Evolutionary conservation across 2,888 invertebrate genomes (phyloP).

Genomic region (Leucophenga montana): DNA sequence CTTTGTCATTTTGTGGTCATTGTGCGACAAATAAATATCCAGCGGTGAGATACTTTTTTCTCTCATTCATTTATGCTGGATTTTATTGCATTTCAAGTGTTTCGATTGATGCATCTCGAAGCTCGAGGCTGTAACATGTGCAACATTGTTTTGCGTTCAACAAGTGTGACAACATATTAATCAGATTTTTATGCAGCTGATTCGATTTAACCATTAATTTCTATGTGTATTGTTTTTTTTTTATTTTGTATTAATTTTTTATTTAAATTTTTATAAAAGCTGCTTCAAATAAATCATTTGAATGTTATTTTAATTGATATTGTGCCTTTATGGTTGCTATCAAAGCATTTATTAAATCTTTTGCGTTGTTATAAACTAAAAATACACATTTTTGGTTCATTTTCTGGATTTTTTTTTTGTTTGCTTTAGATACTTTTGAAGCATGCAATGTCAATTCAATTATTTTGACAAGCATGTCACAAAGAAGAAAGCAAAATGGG

Average conservation of each 20-base stretch:
- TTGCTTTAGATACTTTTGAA: too few relatives aligned
- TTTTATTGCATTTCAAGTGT: neutral
- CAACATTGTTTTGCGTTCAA: conserved; percentile 7
- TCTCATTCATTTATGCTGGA: conserved; percentile 15
- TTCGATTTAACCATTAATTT: conserved; percentile 63
- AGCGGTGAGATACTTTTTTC: conserved; percentile 40
- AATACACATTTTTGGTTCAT: too few relatives aligned
- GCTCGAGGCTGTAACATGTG: neutral
- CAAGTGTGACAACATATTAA: neutral
- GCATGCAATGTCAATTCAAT: conserved; percentile 39
- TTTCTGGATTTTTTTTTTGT: too few relatives aligned
- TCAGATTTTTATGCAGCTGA: neutral
- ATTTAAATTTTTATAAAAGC: conserved; percentile 20
- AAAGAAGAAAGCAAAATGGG: conserved; percentile 13
- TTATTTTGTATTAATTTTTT: conserved; percentile 53
- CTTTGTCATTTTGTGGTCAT: conserved; percentile 25
- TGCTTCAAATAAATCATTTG: conserved; percentile 40
- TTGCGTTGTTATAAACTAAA: too few relatives aligned
- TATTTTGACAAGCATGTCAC: conserved; percentile 55
- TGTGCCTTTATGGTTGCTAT: conserved; percentile 40
- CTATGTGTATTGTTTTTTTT: conserved; percentile 60
- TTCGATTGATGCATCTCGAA: too few relatives aligned
- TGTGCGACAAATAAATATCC: conserved; percentile 42
- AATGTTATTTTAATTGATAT: conserved; percentile 46
- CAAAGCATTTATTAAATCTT: too few relatives aligned